Percentiles rank a stretch among this genome's conserved stretches.
phyloP scores from a whole-genome alignment of 2,888 invertebrate genomes.

The Strigamia crassipes region DNA sequence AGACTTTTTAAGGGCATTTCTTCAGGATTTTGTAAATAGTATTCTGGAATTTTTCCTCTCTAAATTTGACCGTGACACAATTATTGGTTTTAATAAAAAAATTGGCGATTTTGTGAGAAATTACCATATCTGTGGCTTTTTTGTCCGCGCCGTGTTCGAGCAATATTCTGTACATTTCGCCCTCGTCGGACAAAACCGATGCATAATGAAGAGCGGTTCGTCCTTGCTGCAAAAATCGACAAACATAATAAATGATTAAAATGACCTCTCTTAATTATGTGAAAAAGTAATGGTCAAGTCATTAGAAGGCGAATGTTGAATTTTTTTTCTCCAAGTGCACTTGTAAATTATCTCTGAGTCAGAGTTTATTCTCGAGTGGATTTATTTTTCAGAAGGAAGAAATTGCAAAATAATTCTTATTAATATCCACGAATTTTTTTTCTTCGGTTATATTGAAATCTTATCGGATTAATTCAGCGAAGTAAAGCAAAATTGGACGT shows the following conservation, averaged over 20 bases:
- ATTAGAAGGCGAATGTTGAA: background rate
- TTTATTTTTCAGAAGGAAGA: background rate
- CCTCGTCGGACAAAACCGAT: slow-evolving; percentile 69
- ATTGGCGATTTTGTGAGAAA: slow-evolving; percentile 53
- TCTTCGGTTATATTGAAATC: background rate
- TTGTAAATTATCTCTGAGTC: background rate
- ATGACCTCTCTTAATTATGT: background rate
- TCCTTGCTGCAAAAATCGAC: slow-evolving; percentile 64
- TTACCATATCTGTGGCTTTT: slow-evolving; percentile 79
- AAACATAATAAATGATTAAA: slow-evolving; percentile 43
- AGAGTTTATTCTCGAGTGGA: background rate
- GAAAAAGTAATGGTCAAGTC: slow-evolving; percentile 2
- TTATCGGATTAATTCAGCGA: background rate
- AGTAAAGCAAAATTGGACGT: background rate
- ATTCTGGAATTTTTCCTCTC: slow-evolving; percentile 79
- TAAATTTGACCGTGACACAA: slow-evolving; percentile 56
- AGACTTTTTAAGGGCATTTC: slow-evolving; percentile 73
- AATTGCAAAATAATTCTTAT: background rate
- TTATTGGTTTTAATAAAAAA: background rate
- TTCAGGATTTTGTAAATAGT: slow-evolving; percentile 71
- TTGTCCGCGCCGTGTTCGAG: slow-evolving; percentile 84
- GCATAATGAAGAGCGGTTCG: slow-evolving; percentile 62
- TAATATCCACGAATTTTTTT: too few relatives aligned
- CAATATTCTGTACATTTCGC: slow-evolving; percentile 82
- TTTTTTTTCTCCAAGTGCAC: background rate